Percentiles rank a stretch among this genome's conserved stretches.
Evolutionary conservation across 1,140 invertebrate genomes (phyloP).

Genomic region (Phymorhynchus buccinoides): DNA sequence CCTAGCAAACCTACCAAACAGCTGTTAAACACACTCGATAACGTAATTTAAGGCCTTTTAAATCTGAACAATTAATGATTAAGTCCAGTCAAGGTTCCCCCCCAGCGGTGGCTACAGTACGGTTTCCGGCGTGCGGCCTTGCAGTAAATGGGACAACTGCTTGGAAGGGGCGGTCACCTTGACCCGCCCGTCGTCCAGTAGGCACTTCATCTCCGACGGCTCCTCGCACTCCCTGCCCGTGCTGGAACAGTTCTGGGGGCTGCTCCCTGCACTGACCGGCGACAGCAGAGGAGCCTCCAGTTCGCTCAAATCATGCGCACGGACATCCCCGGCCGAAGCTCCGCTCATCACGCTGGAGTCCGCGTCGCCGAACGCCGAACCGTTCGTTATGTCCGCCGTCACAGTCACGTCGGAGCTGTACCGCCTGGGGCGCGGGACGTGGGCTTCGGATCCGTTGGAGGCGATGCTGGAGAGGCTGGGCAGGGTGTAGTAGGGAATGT

Average conservation of each 20-base stretch:
- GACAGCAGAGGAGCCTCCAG: neutral
- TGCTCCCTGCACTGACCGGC: neutral
- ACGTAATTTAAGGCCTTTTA: too few species aligned
- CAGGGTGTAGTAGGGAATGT: conserved; percentile 7
- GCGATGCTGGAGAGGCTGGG: conserved; percentile 17
- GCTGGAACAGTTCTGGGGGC: too few species aligned
- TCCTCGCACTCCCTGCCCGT: neutral
- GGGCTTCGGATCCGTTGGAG: neutral
- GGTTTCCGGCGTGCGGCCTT: neutral
- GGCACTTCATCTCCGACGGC: conserved; percentile 22
- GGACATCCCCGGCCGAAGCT: neutral
- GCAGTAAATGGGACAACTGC: neutral
- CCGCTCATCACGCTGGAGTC: neutral
- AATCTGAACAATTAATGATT: too few species aligned
- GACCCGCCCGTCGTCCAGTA: conserved; percentile 18
- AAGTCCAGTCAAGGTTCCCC: too few species aligned
- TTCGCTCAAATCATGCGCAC: neutral
- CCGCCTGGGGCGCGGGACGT: neutral
- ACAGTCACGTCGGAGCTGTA: neutral
- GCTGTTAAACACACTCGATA: too few species aligned
- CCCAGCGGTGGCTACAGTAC: neutral
- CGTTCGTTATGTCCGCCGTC: neutral
- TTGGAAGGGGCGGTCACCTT: neutral
- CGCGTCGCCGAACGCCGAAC: neutral
- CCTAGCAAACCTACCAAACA: too few species aligned